Conservation (phyloP, 92 coral and sea anemone species). For the Epizoanthus scotinus region DNA sequence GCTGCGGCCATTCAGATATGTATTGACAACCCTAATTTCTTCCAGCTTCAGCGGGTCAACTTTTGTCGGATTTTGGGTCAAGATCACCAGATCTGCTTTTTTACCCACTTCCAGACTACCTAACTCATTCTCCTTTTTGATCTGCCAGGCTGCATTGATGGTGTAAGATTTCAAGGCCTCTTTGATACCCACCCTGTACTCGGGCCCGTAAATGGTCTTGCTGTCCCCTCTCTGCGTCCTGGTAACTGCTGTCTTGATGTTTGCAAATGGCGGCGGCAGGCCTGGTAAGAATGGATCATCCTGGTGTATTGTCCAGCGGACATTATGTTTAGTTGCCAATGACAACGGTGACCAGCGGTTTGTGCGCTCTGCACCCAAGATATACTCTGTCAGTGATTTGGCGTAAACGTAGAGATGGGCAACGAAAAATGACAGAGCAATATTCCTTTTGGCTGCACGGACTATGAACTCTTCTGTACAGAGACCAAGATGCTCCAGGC, state of each 20-base stretch:
- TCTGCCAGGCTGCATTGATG: conserved; percentile 68
- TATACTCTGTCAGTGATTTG: conserved; percentile 37
- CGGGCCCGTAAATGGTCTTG: conserved; percentile 43
- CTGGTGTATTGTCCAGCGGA: conserved; percentile 66
- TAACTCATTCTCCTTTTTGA: conserved; percentile 46
- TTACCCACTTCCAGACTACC: conserved; percentile 58
- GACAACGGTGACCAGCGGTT: conserved; percentile 76
- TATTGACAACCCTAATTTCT: conserved; percentile 37
- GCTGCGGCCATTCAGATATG: conserved; percentile 50
- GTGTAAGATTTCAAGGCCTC: conserved; percentile 61
- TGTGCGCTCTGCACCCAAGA: conserved; percentile 67
- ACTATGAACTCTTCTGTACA: conserved; percentile 44
- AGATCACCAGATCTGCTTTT: conserved; percentile 55
- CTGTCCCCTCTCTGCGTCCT: conserved; percentile 45
- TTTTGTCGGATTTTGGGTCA: conserved; percentile 51
- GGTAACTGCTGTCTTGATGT: conserved; percentile 54
- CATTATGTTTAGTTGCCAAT: conserved; percentile 52
- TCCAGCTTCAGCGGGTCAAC: conserved; percentile 31
- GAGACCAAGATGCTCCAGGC: conserved; percentile 67
- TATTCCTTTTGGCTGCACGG: conserved; percentile 55
- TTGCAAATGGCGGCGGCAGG: conserved; percentile 45
- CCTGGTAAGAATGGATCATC: conserved; percentile 53
- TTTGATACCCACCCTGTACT: conserved; percentile 51
- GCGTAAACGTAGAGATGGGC: conserved; percentile 65
- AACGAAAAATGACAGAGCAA: conserved; percentile 71